phyloP scores from a whole-genome alignment of 2,113 vertebrate species.

The Vimba vimba region DNA sequence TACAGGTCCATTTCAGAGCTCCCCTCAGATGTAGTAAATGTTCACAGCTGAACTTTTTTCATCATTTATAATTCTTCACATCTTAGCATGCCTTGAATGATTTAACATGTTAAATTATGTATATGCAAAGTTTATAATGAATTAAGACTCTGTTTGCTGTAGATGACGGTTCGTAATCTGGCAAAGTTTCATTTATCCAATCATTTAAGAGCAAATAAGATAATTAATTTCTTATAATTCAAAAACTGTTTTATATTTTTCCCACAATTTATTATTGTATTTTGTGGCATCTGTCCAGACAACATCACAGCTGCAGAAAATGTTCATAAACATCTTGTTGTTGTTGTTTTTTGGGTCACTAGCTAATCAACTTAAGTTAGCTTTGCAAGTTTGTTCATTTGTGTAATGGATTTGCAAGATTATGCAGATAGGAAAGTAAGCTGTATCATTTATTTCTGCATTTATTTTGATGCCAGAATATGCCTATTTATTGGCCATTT shows the following conservation, averaged over 20 bases:
- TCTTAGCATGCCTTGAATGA: not conserved
- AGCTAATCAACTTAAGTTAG: not conserved
- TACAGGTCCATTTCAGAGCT: not conserved
- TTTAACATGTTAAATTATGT: conserved; percentile 26
- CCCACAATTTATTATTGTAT: not conserved
- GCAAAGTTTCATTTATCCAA: not conserved
- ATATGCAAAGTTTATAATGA: not conserved
- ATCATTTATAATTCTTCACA: not conserved
- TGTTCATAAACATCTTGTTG: not conserved
- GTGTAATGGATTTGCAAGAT: not conserved
- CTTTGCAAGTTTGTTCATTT: conserved; percentile 6
- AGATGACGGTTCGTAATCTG: not conserved
- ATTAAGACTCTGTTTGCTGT: not conserved
- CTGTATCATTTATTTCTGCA: not conserved
- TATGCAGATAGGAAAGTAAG: not conserved
- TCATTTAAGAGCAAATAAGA: not conserved
- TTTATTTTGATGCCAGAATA: not conserved
- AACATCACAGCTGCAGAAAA: not conserved
- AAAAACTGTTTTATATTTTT: not conserved
- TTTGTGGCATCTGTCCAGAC: not conserved
- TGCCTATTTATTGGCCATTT: not conserved
- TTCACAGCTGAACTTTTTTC: not conserved
- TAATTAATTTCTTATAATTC: not conserved
- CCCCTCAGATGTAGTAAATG: not conserved
- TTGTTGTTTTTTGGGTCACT: not conserved